phyloP scores from a whole-genome alignment of 2,797 vertebrate species.

The Amniataba percoides region DNA sequence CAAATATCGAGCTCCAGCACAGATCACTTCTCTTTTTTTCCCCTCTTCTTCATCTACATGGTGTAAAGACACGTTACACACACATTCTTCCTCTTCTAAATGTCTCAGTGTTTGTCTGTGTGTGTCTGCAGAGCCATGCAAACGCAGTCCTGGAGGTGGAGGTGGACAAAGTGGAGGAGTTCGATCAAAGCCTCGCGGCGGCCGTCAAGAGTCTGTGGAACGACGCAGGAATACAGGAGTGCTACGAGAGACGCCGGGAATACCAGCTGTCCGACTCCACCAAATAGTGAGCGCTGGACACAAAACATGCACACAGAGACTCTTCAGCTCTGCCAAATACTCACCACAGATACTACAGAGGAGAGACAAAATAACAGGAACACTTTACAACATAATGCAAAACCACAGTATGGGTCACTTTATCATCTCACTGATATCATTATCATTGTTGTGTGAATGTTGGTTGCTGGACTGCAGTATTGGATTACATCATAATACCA shows the following conservation, averaged over 20 bases:
- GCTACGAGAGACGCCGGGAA: constrained; percentile 87
- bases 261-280: constrained; percentile 91
- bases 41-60: neutral
- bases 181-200: constrained; percentile 79
- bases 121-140: constrained; percentile 78
- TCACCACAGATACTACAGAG: neutral
- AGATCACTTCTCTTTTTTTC: neutral
- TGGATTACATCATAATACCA: neutral
- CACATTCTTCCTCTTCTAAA: no score
- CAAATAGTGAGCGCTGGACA: constrained; percentile 86
- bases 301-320: neutral
- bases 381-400: neutral
- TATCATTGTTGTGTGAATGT: neutral
- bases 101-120: neutral
- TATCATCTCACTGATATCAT: neutral
- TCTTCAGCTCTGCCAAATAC: neutral
- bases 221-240: constrained; percentile 88
- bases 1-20: no score
- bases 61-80: neutral
- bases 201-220: constrained; percentile 88
- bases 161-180: constrained; percentile 85
- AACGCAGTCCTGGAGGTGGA: constrained; percentile 86
- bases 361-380: neutral
- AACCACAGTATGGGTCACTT: neutral
- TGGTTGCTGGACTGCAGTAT: neutral